phyloP scores from a whole-genome alignment of 1,140 invertebrate genomes.

The Drosophila obscura region DNA sequence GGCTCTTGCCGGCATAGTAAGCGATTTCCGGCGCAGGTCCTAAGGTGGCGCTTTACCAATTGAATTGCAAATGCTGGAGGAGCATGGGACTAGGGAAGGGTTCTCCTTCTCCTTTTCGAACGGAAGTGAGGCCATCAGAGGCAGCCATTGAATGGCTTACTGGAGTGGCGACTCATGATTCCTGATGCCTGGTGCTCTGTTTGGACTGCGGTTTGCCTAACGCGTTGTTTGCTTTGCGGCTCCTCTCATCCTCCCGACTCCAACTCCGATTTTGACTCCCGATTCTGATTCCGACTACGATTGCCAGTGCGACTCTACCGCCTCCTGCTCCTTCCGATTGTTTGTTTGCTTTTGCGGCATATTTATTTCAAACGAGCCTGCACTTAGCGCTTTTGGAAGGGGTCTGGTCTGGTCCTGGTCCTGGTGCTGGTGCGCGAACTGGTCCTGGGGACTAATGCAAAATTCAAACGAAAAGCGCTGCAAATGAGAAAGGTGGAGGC shows the following conservation, averaged over 20 bases:
- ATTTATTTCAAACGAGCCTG: conserved; percentile 80
- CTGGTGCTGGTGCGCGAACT: background rate
- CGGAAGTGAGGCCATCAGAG: conserved; percentile 75
- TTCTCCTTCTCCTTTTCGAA: background rate
- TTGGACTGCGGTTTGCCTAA: conserved; percentile 71
- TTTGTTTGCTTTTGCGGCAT: conserved; percentile 80
- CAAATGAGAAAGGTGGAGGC: conserved; percentile 59
- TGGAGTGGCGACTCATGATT: conserved; percentile 31
- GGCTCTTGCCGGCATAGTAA: conserved; percentile 69
- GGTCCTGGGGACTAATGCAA: conserved; percentile 61
- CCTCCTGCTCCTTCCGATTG: conserved; percentile 50
- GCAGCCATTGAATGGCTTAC: conserved; percentile 69
- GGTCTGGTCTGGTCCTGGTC: conserved; percentile 2
- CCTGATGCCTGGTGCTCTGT: conserved; percentile 32
- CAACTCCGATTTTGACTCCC: conserved; percentile 21
- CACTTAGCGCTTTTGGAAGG: conserved; percentile 57
- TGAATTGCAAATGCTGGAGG: conserved; percentile 75
- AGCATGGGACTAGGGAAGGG: background rate
- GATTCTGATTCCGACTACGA: conserved; percentile 28
- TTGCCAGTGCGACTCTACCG: conserved; percentile 30
- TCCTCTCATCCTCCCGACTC: background rate
- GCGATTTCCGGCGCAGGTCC: conserved; percentile 72
- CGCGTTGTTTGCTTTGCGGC: conserved; percentile 72
- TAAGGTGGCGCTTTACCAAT: conserved; percentile 77
- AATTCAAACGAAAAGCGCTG: conserved; percentile 78